phyloP scores from a whole-genome alignment of 2,888 invertebrate species.

The Polymixis flavicincta region DNA sequence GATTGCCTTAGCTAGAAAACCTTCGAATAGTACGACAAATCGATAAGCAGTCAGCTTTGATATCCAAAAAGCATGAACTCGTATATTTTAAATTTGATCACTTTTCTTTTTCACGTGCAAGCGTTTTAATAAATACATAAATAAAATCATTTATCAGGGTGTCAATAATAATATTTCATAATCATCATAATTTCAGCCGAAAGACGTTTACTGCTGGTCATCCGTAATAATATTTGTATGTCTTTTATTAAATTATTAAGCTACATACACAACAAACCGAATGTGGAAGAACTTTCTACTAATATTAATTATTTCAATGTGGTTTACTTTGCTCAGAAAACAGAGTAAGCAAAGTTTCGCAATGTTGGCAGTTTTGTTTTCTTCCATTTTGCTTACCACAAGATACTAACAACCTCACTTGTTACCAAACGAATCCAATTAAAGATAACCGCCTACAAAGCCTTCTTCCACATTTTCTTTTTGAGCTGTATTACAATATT shows the following conservation, averaged over 20 bases:
- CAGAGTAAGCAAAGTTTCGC: not conserved
- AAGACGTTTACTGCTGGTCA: too few species aligned
- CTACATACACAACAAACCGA: not conserved
- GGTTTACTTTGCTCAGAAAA: not conserved
- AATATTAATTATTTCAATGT: not conserved
- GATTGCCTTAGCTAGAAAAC: not conserved
- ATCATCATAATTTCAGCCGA: too few species aligned
- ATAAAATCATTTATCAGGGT: too few species aligned
- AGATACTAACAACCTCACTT: slow-evolving; percentile 25
- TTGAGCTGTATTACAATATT: slow-evolving; percentile 6
- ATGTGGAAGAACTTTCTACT: not conserved
- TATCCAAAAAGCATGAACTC: not conserved
- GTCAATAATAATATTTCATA: too few species aligned
- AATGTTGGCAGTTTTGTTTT: slow-evolving; percentile 22
- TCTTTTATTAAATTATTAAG: not conserved
- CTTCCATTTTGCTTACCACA: slow-evolving; percentile 23
- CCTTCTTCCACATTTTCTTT: not conserved
- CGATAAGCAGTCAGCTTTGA: not conserved
- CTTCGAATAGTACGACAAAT: not conserved
- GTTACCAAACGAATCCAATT: slow-evolving; percentile 38
- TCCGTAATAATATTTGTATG: not conserved
- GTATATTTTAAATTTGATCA: too few species aligned
- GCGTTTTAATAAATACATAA: too few species aligned
- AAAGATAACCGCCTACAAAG: slow-evolving; percentile 10
- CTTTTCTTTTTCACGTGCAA: too few species aligned